phyloP scores from a whole-genome alignment of 2,888 invertebrate genomes.

The Drosophila pseudotalamancana region DNA sequence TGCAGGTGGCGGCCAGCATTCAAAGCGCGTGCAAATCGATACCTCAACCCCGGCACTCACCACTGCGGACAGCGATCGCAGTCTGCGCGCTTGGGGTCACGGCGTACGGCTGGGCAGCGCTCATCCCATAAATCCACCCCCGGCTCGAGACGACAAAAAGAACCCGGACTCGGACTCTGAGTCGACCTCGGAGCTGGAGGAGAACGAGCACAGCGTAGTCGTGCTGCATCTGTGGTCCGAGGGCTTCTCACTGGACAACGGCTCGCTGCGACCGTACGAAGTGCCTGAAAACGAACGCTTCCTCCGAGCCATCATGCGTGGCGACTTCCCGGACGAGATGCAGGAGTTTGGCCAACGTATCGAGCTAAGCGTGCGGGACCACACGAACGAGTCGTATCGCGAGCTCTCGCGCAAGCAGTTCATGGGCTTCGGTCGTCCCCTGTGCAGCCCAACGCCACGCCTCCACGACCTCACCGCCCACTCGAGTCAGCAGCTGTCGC shows the following conservation, averaged over 20 bases:
- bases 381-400: slow-evolving; percentile 53
- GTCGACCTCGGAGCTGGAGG: slow-evolving; percentile 44
- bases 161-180: slow-evolving; percentile 1
- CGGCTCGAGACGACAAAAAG: neutral
- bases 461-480: neutral
- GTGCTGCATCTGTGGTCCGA: slow-evolving; percentile 65
- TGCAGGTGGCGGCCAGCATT: neutral
- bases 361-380: slow-evolving; percentile 56
- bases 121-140: slow-evolving; percentile 60
- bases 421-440: slow-evolving; percentile 52
- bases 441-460: slow-evolving; percentile 18
- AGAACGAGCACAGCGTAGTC: slow-evolving; percentile 41
- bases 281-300: slow-evolving; percentile 60
- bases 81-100: slow-evolving; percentile 60
- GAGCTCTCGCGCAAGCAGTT: slow-evolving; percentile 53
- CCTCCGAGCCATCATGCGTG: slow-evolving; percentile 56
- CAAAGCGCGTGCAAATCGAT: slow-evolving; percentile 41
- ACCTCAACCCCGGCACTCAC: slow-evolving; percentile 67
- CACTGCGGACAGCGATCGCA: slow-evolving; percentile 58
- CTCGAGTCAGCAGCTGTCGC: neutral
- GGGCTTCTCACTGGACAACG: slow-evolving; percentile 64
- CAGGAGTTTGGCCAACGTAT: slow-evolving; percentile 31
- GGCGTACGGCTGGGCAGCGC: slow-evolving; percentile 63
- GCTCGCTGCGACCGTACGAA: slow-evolving; percentile 45
- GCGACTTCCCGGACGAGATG: slow-evolving; percentile 64